phyloP scores from a whole-genome alignment of 2,888 invertebrate species.

The Geophilus truncorum region DNA sequence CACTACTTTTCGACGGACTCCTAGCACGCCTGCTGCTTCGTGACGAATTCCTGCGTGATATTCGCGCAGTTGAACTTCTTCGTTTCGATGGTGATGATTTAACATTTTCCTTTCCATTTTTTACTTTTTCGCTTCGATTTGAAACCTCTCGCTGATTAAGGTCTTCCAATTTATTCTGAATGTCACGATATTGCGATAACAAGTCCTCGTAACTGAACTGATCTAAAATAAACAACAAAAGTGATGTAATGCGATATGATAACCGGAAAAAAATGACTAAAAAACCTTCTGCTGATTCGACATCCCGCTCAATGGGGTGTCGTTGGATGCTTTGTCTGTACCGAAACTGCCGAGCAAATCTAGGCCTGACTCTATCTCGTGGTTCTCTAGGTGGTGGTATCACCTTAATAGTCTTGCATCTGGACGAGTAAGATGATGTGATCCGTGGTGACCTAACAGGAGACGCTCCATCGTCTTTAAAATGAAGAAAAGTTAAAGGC shows the following conservation, averaged over 20 bases:
- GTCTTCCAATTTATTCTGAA: constrained; percentile 32
- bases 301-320: background rate
- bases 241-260: too few species aligned
- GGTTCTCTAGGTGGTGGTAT: background rate
- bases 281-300: background rate
- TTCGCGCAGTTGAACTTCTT: background rate
- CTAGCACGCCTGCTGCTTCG: background rate
- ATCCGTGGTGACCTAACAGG: background rate
- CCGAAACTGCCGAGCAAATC: background rate
- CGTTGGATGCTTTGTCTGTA: background rate
- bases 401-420: background rate
- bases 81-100: background rate
- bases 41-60: background rate
- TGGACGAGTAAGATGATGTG: background rate
- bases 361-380: background rate
- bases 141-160: constrained; percentile 23
- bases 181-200: constrained; percentile 34
- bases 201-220: constrained; percentile 38
- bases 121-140: background rate
- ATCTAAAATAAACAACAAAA: constrained; percentile 37
- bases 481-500: background rate
- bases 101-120: background rate
- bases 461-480: background rate
- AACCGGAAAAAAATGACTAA: background rate
- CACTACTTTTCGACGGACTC: background rate